A percentile compares a stretch with the other conserved stretches of the same genome.
These are phyloP conservation scores for Pelobates cultripes DNA, from an alignment of 2,797 vertebrate genomes.

Conservation along the genomic window DNA sequence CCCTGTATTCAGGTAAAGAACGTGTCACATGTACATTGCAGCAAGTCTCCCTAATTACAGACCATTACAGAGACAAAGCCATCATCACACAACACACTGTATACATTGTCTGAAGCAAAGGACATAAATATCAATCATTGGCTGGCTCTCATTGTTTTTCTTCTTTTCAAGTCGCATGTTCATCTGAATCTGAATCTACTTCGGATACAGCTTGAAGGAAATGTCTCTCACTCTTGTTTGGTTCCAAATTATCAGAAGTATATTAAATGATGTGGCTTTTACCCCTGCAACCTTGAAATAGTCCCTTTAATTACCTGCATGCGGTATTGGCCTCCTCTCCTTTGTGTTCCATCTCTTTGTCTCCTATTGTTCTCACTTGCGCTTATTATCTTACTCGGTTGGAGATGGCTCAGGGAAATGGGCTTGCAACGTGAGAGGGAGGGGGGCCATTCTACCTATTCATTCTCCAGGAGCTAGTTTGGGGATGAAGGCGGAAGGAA, in stretches of 20 bases:
- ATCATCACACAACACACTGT: slow-evolving; percentile 28
- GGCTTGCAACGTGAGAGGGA: slow-evolving; percentile 53
- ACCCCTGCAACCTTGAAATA: slow-evolving; percentile 77
- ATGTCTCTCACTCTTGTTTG: slow-evolving; percentile 35
- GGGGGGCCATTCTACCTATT: slow-evolving; percentile 67
- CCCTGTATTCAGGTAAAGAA: neutral
- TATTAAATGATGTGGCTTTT: slow-evolving; percentile 74
- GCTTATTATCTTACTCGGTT: slow-evolving; percentile 43
- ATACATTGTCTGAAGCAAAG: slow-evolving; percentile 24
- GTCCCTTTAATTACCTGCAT: slow-evolving; percentile 76
- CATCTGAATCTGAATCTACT: slow-evolving; percentile 62
- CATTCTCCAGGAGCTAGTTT: slow-evolving; percentile 61
- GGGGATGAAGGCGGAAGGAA: slow-evolving; percentile 54
- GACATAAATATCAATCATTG: slow-evolving; percentile 17
- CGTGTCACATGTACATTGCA: neutral
- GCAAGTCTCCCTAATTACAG: slow-evolving; percentile 37
- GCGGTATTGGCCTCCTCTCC: slow-evolving; percentile 60
- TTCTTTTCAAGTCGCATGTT: slow-evolving; percentile 72
- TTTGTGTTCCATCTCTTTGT: slow-evolving; percentile 46
- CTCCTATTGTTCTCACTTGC: slow-evolving; percentile 49
- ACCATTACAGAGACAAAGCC: slow-evolving; percentile 36
- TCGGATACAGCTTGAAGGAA: slow-evolving; percentile 31
- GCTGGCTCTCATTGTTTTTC: slow-evolving; percentile 47
- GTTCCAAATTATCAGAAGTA: slow-evolving; percentile 69
- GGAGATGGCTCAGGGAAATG: slow-evolving; percentile 50